phyloP scores from a whole-genome alignment of 2,888 invertebrate genomes.

The Anthoptus insignis region DNA sequence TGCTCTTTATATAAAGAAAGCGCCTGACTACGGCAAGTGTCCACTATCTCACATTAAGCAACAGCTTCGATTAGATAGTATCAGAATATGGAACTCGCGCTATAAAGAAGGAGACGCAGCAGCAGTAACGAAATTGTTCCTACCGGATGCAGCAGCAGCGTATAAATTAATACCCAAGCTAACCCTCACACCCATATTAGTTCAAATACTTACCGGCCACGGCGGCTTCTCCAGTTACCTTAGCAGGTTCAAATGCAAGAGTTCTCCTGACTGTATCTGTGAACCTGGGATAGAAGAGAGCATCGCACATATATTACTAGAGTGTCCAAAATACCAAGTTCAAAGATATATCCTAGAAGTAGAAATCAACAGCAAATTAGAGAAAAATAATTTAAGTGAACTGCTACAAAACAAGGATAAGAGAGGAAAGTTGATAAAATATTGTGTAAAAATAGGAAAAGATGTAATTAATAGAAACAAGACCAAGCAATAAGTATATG shows the following conservation, averaged over 20 bases:
- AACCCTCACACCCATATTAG: neutral
- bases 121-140: neutral
- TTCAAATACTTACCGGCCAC: neutral
- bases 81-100: neutral
- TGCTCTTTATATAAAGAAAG: neutral
- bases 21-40: constrained; percentile 1
- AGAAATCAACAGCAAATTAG: neutral
- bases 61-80: neutral
- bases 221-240: neutral
- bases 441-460: neutral
- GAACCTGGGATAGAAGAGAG: neutral
- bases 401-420: neutral
- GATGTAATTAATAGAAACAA: neutral
- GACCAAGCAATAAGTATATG: neutral
- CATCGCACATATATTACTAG: neutral
- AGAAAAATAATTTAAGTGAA: neutral
- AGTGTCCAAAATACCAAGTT: neutral
- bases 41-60: neutral
- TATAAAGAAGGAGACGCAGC: neutral
- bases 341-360: neutral
- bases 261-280: neutral
- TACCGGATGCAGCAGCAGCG: neutral
- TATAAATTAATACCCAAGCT: neutral
- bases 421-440: neutral
- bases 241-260: neutral